These are phyloP conservation scores for Leptopilina clavipes DNA, from an alignment of 1,140 invertebrate genomes.

Conservation along the genomic window DNA sequence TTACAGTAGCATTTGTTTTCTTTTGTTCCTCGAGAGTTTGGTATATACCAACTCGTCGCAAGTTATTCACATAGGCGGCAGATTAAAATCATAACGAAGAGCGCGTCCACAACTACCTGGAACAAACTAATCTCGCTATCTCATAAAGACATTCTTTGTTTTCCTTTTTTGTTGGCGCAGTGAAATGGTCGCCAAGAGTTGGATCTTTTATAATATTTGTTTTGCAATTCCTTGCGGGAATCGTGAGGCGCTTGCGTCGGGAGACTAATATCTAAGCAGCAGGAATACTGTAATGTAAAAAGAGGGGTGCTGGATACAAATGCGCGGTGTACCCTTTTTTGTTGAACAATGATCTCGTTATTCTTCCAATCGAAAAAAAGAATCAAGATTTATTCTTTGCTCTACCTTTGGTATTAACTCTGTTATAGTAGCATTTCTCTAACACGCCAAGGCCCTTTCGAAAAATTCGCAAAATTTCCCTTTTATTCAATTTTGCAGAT, in stretches of 20 bases:
- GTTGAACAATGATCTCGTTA: slow-evolving; percentile 69
- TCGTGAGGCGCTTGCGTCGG: no score
- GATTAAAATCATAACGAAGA: slow-evolving; percentile 26
- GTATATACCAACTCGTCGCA: neutral
- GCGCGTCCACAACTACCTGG: slow-evolving; percentile 11
- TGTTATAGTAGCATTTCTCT: no score
- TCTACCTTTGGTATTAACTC: no score
- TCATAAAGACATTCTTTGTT: slow-evolving; percentile 74
- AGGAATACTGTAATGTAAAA: neutral
- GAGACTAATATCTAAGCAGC: slow-evolving; percentile 27
- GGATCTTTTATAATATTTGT: neutral
- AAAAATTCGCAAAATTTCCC: no score
- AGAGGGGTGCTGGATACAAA: slow-evolving; percentile 48
- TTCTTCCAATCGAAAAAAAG: slow-evolving; percentile 64
- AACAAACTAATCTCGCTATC: slow-evolving; percentile 42
- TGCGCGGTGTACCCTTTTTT: slow-evolving; percentile 53
- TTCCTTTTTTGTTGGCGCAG: slow-evolving; percentile 54
- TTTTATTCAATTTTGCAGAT: no score
- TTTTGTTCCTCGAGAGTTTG: neutral
- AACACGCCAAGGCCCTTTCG: no score
- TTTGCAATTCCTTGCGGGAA: slow-evolving; percentile 13
- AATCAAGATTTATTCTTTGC: slow-evolving; percentile 60
- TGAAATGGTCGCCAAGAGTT: slow-evolving; percentile 18
- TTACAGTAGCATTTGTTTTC: no score
- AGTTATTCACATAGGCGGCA: neutral